Percentiles rank a stretch among this genome's conserved stretches.
phyloP scores from a whole-genome alignment of 1,140 invertebrate genomes.

The Papilio xuthus region DNA sequence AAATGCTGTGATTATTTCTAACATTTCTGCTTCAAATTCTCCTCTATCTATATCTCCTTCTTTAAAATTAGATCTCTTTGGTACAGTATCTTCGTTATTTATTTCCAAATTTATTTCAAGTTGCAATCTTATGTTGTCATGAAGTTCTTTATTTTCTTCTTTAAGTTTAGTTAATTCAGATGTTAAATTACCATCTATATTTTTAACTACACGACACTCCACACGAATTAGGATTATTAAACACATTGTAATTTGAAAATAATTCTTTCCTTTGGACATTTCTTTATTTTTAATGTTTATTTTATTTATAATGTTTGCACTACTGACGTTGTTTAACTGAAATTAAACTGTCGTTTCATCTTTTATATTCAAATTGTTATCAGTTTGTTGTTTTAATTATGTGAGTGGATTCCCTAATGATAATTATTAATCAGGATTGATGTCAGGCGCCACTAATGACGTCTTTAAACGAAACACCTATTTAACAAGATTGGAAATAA shows the following conservation, averaged over 20 bases:
- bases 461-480: no score
- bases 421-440: background rate
- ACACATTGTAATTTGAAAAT: background rate
- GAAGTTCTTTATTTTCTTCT: background rate
- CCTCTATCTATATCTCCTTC: background rate
- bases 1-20: background rate
- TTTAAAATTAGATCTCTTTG: background rate
- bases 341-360: background rate
- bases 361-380: background rate
- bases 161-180: background rate
- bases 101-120: background rate
- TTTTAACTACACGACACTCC: slow-evolving; percentile 12
- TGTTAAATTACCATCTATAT: background rate
- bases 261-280: background rate
- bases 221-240: background rate
- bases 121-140: background rate
- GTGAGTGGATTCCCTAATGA: slow-evolving; percentile 5
- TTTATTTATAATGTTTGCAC: background rate
- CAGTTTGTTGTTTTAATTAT: background rate
- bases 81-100: background rate
- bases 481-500: no score
- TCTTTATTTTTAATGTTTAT: no score
- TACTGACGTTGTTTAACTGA: background rate
- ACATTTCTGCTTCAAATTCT: background rate
- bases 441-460: no score